Evolutionary conservation across 2,113 vertebrate genomes (phyloP).

Genomic region (Sus scrofa): DNA sequence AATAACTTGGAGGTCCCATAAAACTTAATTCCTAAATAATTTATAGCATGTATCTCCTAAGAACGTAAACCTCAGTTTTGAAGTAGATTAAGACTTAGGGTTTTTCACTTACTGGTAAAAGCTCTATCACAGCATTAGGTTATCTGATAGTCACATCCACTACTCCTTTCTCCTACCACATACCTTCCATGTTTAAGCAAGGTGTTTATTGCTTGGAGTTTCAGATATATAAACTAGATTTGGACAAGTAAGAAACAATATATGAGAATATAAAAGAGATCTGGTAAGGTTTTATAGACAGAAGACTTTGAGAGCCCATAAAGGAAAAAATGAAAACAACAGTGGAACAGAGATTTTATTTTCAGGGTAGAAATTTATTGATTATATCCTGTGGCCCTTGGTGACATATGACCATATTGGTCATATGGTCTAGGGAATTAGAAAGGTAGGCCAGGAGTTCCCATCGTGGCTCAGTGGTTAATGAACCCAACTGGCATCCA

Average conservation of each 20-base stretch:
- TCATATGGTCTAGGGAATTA: background rate
- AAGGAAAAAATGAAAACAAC: background rate
- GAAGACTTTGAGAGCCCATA: conserved; percentile 40
- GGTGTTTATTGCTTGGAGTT: background rate
- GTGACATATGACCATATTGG: background rate
- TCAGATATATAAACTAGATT: conserved; percentile 14
- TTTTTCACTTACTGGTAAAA: background rate
- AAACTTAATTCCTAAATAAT: background rate
- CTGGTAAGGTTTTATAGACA: background rate
- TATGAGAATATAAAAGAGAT: background rate
- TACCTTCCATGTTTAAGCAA: background rate
- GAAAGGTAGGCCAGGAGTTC: background rate
- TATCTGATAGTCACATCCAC: background rate
- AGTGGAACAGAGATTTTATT: background rate
- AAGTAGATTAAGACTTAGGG: conserved; percentile 1
- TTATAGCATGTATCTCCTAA: background rate
- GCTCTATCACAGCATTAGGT: background rate
- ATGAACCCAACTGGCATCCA: too few species aligned
- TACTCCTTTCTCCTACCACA: background rate
- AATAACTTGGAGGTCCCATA: conserved; percentile 35
- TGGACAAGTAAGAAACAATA: background rate
- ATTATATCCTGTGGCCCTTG: background rate
- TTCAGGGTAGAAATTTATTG: background rate
- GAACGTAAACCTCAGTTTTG: background rate
- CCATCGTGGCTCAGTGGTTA: too few species aligned